These are phyloP conservation scores for Drosophila mettleri DNA, from an alignment of 2,888 invertebrate species.

Conservation along the genomic window DNA sequence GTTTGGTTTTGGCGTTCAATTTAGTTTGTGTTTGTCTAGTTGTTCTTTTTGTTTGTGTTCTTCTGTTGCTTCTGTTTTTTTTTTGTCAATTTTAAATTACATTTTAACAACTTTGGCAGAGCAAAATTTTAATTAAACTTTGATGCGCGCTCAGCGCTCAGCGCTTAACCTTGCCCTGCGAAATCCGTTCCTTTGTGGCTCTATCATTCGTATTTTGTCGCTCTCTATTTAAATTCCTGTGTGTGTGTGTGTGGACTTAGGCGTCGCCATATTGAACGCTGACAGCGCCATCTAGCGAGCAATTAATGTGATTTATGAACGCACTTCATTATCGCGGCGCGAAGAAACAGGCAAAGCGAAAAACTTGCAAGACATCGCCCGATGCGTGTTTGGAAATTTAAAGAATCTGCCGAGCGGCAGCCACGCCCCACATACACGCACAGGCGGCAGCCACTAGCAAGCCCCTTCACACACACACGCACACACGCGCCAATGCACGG, in stretches of 20 bases:
- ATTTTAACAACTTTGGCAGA: constrained; percentile 60
- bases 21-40: constrained; percentile 40
- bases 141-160: constrained; percentile 46
- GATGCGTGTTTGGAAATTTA: constrained; percentile 66
- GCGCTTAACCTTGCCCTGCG: not conserved
- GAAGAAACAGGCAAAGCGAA: constrained; percentile 7
- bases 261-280: constrained; percentile 61
- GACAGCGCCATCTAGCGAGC: constrained; percentile 68
- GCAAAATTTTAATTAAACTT: constrained; percentile 66
- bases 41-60: constrained; percentile 15
- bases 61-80: constrained; percentile 10
- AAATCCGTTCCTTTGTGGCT: not conserved
- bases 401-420: constrained; percentile 50
- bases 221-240: constrained; percentile 12
- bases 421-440: constrained; percentile 8
- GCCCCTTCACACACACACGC: constrained; percentile 18
- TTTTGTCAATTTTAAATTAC: constrained; percentile 67
- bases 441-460: constrained; percentile 1
- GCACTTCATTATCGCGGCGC: constrained; percentile 61
- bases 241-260: constrained; percentile 28
- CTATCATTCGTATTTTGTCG: constrained; percentile 1
- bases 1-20: constrained; percentile 56
- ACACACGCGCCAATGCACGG: constrained; percentile 38
- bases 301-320: constrained; percentile 78
- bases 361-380: constrained; percentile 26